These are phyloP conservation scores for Cyanoliseus patagonus DNA, from an alignment of 2,113 vertebrate genomes.

Conservation along the genomic window DNA sequence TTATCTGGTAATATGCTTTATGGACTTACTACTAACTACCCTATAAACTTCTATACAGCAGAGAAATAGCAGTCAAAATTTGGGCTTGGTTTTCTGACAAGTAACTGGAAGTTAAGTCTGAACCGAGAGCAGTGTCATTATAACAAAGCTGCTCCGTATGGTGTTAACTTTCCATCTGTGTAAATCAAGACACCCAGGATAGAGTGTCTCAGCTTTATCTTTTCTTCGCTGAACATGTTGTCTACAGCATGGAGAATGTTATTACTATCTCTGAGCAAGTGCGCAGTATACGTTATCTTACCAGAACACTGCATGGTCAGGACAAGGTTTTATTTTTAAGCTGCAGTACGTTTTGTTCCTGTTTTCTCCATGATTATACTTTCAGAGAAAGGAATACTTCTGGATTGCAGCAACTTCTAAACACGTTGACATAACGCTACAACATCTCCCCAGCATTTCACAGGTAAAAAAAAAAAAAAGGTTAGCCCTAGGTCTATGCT, in stretches of 20 bases:
- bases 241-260: background rate
- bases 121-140: background rate
- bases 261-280: background rate
- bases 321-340: background rate
- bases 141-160: background rate
- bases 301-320: background rate
- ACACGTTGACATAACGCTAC: background rate
- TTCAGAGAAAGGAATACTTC: background rate
- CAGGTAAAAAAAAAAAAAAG: background rate
- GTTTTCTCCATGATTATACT: background rate
- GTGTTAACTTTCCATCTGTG: slow-evolving; percentile 33
- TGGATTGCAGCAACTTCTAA: slow-evolving; percentile 46
- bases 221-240: background rate
- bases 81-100: background rate
- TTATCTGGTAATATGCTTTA: background rate
- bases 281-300: background rate
- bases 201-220: slow-evolving; percentile 13
- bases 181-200: background rate
- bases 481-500: background rate
- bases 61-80: background rate
- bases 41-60: background rate
- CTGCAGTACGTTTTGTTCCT: background rate
- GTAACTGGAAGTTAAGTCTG: background rate
- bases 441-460: background rate
- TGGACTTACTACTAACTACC: background rate